These are phyloP conservation scores for Amorpha juglandis DNA, from an alignment of 2,888 invertebrate species.

Conservation along the genomic window DNA sequence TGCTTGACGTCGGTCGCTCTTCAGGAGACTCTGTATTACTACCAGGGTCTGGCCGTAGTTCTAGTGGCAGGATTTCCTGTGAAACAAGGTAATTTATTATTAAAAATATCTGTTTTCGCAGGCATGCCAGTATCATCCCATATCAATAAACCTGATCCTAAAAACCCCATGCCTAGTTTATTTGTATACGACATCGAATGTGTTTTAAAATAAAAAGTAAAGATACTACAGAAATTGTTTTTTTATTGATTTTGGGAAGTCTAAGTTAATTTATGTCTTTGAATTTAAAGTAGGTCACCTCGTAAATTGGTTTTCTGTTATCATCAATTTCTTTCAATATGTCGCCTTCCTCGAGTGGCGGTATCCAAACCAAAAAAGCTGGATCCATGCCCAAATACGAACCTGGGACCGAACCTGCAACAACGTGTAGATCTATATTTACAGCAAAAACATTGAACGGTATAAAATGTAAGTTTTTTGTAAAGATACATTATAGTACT, in stretches of 20 bases:
- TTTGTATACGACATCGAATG: too few relatives aligned
- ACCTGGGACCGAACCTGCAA: conserved; percentile 90
- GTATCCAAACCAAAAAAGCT: conserved; percentile 94
- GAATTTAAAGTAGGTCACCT: conserved; percentile 49
- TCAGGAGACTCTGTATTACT: conserved; percentile 88
- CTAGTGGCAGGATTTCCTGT: conserved; percentile 81
- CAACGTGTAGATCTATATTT: conserved; percentile 37
- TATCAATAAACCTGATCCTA: too few relatives aligned
- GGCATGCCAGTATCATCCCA: too few relatives aligned
- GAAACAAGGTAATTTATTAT: background rate
- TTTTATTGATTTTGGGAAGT: background rate
- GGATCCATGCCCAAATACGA: conserved; percentile 96
- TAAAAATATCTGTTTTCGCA: too few relatives aligned
- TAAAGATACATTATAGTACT: too few relatives aligned
- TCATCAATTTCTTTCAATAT: conserved; percentile 85
- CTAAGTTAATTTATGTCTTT: background rate
- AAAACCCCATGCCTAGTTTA: too few relatives aligned
- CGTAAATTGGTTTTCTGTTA: conserved; percentile 72
- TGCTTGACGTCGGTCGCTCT: conserved; percentile 78
- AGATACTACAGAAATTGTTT: too few relatives aligned
- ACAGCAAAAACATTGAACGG: conserved; percentile 18
- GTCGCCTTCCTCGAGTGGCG: conserved; percentile 90
- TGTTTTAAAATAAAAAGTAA: too few relatives aligned
- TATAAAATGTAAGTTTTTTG: background rate
- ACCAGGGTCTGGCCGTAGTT: conserved; percentile 82